Conservation (phyloP, 2,797 vertebrate genomes). For the Parauchenoglanis ngamensis region DNA sequence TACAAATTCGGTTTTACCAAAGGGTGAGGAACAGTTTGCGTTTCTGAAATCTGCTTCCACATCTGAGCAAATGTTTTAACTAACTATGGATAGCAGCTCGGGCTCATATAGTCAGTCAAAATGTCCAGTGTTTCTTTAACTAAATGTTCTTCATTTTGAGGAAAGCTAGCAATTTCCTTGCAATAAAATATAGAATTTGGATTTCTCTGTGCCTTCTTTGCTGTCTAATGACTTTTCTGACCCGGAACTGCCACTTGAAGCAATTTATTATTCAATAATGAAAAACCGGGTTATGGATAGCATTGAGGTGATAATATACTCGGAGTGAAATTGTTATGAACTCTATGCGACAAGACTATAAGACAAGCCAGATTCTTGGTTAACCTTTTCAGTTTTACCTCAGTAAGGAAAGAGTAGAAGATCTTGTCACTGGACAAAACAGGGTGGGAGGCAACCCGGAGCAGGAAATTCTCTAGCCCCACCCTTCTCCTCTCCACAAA, state of each 20-base stretch:
- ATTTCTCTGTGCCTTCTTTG: not conserved
- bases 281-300: not conserved
- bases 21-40: not conserved
- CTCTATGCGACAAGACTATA: not conserved
- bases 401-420: conserved; percentile 87
- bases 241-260: not conserved
- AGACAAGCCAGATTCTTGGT: not conserved
- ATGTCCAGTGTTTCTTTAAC: not conserved
- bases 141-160: not conserved
- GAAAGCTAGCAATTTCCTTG: not conserved
- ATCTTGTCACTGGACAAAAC: conserved; percentile 88
- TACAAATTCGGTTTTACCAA: not conserved
- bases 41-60: not conserved
- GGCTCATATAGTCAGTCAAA: not conserved
- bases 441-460: conserved; percentile 89
- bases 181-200: not conserved
- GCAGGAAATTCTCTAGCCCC: conserved; percentile 92
- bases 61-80: not conserved
- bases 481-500: conserved; percentile 93
- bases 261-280: not conserved
- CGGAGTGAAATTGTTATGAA: not conserved
- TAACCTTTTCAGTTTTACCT: conserved; percentile 71
- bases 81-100: not conserved
- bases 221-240: not conserved
- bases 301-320: not conserved